Conservation (phyloP, 2,797 vertebrate species). For the Bothrops alternatus region DNA sequence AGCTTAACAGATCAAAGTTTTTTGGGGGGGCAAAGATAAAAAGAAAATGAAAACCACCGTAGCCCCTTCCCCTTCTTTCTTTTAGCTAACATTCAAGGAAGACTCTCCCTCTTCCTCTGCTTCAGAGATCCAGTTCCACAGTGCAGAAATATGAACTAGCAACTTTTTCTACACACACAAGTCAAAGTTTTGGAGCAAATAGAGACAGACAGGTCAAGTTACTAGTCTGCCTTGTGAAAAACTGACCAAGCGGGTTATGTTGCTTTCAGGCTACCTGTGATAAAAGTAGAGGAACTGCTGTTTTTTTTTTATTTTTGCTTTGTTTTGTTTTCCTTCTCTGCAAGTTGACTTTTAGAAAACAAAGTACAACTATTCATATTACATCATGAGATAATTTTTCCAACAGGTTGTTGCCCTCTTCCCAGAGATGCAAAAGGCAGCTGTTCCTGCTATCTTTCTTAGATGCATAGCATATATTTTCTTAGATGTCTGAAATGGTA, state of each 20-base stretch:
- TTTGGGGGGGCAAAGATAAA: neutral
- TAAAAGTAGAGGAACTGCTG: neutral
- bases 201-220: neutral
- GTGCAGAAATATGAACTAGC: too few species aligned
- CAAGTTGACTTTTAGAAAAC: neutral
- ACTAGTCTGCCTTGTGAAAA: neutral
- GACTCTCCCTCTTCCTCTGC: neutral
- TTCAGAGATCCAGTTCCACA: neutral
- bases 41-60: neutral
- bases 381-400: neutral
- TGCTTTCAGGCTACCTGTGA: neutral
- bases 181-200: neutral
- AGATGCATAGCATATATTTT: too few species aligned
- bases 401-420: neutral
- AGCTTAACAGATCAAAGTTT: neutral
- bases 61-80: too few species aligned
- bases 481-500: too few species aligned
- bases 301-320: neutral
- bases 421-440: neutral
- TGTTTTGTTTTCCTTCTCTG: neutral
- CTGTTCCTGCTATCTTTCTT: neutral
- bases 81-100: neutral
- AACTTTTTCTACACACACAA: neutral
- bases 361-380: neutral
- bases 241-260: constrained; percentile 8